Evolutionary conservation across 2,888 invertebrate species (phyloP).

Genomic region (Cephus runcator): DNA sequence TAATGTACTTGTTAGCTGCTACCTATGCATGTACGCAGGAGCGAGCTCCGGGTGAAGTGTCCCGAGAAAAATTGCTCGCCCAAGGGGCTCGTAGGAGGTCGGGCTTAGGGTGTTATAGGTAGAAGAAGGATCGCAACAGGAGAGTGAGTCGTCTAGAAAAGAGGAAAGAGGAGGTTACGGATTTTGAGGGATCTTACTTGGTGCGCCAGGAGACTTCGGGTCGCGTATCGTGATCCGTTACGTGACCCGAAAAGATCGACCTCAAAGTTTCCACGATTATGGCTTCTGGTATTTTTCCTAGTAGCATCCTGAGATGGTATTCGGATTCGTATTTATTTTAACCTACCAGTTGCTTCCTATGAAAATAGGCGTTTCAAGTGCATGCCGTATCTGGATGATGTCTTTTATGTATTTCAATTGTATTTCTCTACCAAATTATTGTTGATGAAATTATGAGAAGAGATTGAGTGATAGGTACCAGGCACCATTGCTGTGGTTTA

Average conservation of each 20-base stretch:
- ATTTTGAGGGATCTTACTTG: not conserved
- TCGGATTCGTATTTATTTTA: not conserved
- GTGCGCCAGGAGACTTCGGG: not conserved
- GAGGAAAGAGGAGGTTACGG: not conserved
- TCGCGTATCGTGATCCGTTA: not conserved
- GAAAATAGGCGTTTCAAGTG: not conserved
- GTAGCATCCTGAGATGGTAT: not conserved
- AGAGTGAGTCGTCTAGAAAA: not conserved
- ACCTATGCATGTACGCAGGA: constrained; percentile 38
- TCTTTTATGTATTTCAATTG: not conserved
- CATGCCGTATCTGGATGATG: not conserved
- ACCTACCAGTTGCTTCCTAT: not conserved
- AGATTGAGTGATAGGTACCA: not conserved
- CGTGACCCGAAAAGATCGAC: not conserved
- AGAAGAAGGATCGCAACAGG: not conserved
- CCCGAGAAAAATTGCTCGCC: constrained; percentile 26
- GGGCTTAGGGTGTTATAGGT: not conserved
- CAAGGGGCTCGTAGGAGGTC: not conserved
- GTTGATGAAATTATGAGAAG: not conserved
- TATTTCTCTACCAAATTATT: not conserved
- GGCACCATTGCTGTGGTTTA: not conserved
- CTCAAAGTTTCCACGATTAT: not conserved
- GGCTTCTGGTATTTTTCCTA: not conserved
- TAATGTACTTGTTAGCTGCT: constrained; percentile 57
- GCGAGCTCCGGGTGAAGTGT: not conserved